Conservation (phyloP, 2,113 vertebrate species). For the Amblyornis subalaris region DNA sequence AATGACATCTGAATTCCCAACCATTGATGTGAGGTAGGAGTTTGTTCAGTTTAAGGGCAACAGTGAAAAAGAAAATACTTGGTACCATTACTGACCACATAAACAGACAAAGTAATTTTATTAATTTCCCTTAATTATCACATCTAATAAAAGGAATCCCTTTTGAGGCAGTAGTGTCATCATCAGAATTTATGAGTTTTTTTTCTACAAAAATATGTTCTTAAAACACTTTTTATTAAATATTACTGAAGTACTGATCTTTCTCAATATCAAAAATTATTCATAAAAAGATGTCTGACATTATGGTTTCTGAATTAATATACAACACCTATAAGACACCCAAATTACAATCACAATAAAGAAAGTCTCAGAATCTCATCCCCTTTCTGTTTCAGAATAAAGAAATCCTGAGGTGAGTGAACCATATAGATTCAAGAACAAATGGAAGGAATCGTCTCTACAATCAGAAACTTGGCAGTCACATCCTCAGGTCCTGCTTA, state of each 20-base stretch:
- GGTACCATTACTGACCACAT: neutral
- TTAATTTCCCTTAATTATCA: neutral
- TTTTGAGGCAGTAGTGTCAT: neutral
- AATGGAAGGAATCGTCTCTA: neutral
- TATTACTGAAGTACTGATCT: neutral
- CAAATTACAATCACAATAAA: neutral
- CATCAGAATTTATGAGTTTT: neutral
- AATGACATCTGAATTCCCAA: neutral
- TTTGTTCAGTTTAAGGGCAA: neutral
- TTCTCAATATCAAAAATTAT: neutral
- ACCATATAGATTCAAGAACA: neutral
- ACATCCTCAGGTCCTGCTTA: neutral
- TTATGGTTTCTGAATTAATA: neutral
- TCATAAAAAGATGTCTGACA: neutral
- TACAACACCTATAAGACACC: neutral
- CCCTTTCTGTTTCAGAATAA: neutral
- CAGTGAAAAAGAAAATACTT: neutral
- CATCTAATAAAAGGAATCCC: neutral
- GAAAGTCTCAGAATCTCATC: neutral
- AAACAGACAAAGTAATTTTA: neutral
- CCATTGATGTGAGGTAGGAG: fast-evolving
- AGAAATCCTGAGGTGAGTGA: neutral
- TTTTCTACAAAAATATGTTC: neutral
- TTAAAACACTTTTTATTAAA: neutral
- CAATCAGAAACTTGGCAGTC: neutral